phyloP scores from a whole-genome alignment of 2,888 invertebrate species.

The Hirudinaria manillensis region DNA sequence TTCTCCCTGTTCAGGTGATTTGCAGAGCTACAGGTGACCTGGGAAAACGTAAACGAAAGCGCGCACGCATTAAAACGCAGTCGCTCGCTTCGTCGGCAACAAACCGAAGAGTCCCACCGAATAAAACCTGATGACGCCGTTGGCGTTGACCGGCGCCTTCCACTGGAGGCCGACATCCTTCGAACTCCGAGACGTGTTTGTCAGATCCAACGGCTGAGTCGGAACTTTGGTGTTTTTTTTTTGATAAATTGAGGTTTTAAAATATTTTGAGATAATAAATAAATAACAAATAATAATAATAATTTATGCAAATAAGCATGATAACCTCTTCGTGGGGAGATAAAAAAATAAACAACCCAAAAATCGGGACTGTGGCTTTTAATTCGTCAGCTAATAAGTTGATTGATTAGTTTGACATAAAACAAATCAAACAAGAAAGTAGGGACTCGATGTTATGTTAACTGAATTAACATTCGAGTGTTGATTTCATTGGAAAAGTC shows the following conservation, averaged over 20 bases:
- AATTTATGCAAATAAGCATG: not conserved
- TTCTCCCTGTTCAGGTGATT: slow-evolving; percentile 11
- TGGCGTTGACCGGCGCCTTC: slow-evolving; percentile 56
- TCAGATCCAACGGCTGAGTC: slow-evolving; percentile 35
- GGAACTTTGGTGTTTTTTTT: slow-evolving; percentile 34
- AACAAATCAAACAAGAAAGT: not conserved
- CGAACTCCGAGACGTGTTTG: slow-evolving; percentile 36
- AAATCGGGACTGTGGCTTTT: slow-evolving; percentile 34
- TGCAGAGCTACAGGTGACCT: slow-evolving; percentile 15
- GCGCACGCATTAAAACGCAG: not conserved
- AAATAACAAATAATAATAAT: slow-evolving; percentile 1
- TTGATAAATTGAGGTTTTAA: not conserved
- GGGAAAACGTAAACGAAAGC: not conserved
- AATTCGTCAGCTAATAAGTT: too few species aligned
- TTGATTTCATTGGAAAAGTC: too few species aligned
- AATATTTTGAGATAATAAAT: not conserved
- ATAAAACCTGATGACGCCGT: slow-evolving; percentile 51
- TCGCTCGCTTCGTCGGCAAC: not conserved
- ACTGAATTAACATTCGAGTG: not conserved
- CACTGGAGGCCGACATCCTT: slow-evolving; percentile 47
- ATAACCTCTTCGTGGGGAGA: not conserved
- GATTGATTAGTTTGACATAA: too few species aligned
- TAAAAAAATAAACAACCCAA: not conserved
- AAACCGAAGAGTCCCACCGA: not conserved
- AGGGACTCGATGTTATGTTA: not conserved